These are phyloP conservation scores for Myopa testacea DNA, from an alignment of 2,888 invertebrate genomes.

Conservation along the genomic window DNA sequence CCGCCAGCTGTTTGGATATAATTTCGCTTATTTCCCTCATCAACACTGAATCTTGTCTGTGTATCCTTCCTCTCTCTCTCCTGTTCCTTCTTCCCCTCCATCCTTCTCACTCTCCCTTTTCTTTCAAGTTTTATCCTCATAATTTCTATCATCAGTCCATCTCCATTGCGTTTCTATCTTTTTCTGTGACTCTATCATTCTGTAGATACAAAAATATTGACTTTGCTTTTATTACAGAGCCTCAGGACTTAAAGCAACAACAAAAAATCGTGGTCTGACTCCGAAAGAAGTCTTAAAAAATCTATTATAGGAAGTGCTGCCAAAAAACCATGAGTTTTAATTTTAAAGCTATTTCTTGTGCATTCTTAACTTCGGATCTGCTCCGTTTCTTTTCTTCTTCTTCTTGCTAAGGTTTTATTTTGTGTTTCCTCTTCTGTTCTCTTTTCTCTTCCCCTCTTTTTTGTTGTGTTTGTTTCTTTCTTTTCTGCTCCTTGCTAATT, in stretches of 20 bases:
- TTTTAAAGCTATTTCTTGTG: too few species aligned
- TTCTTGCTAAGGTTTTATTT: background rate
- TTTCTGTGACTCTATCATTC: too few species aligned
- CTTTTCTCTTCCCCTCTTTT: too few species aligned
- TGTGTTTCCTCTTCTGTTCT: background rate
- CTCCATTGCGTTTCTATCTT: too few species aligned
- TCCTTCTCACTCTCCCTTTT: background rate
- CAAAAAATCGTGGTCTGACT: background rate
- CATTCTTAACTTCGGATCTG: background rate
- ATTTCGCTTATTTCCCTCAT: background rate
- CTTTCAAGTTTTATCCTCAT: background rate
- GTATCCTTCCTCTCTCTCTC: too few species aligned
- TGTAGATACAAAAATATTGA: background rate
- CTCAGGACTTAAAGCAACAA: background rate
- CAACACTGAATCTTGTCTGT: too few species aligned
- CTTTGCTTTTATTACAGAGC: slow-evolving; percentile 2
- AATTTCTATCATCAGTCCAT: too few species aligned
- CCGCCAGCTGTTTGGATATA: background rate
- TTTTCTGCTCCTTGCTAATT: slow-evolving; percentile 23
- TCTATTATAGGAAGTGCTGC: background rate
- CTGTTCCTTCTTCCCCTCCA: too few species aligned
- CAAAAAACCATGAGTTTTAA: too few species aligned
- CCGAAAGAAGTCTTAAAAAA: background rate
- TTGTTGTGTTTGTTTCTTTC: background rate
- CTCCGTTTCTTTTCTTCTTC: background rate